Evolutionary conservation across 2,888 invertebrate genomes (phyloP).

Genomic region (Hartigia nigra): DNA sequence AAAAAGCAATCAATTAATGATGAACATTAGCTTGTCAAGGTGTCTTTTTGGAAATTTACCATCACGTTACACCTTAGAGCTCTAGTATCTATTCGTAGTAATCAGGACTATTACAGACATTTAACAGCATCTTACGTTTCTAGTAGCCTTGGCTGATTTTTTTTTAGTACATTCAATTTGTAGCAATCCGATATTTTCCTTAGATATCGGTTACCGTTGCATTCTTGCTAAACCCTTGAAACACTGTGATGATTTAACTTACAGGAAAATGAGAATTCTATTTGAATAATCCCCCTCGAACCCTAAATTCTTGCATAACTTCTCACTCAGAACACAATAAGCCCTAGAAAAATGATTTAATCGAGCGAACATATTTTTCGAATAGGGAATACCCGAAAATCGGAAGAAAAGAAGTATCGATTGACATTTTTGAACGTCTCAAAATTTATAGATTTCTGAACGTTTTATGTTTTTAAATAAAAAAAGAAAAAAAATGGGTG

Average conservation of each 20-base stretch:
- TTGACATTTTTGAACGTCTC: too few species aligned
- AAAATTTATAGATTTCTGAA: too few species aligned
- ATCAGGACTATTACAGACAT: conserved; percentile 7
- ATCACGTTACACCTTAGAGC: not conserved
- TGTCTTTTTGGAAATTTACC: not conserved
- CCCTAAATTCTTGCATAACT: not conserved
- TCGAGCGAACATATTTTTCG: not conserved
- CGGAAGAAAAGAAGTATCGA: too few species aligned
- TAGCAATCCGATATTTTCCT: not conserved
- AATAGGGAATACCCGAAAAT: not conserved
- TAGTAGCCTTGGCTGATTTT: not conserved
- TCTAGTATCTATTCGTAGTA: not conserved
- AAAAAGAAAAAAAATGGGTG: too few species aligned
- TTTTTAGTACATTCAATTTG: not conserved
- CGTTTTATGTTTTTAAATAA: too few species aligned
- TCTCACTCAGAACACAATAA: not conserved
- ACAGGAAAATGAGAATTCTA: not conserved
- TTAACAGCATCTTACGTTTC: conserved; percentile 3
- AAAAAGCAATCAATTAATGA: not conserved
- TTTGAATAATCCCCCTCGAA: not conserved
- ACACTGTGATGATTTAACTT: not conserved
- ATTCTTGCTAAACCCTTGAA: not conserved
- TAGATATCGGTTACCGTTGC: not conserved
- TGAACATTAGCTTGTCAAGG: not conserved
- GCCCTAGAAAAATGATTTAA: not conserved